Base-by-base conservation (phyloP, 2,797 vertebrate species). In the Acipenser transmontanus region DNA sequence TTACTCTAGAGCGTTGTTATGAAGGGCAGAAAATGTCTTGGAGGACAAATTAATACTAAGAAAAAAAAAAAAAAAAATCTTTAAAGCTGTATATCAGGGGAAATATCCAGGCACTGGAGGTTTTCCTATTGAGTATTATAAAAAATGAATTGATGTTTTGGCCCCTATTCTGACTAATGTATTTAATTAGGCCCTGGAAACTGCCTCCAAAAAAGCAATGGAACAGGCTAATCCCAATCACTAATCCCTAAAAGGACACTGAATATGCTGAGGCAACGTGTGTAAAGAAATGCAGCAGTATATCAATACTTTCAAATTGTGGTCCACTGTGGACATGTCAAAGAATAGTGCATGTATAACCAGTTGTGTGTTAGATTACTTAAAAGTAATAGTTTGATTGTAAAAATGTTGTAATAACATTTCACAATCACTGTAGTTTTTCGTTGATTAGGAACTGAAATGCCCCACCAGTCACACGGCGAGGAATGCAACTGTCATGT, bases 41-140 rank as follows among this genome's bases (percentile, higher is more conserved):
- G 54, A 57, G 54, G 54, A 57, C 54, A 57, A 57, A 57, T 57
- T 57, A 57, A 57, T 57, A 57, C 54, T 57, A 57, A 13, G 12
- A 4, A n/a, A 57, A 13, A n/a, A 57, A 13, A n/a, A 13, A 13
- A 12, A 14, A 52, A 7, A 52, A 52, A 57, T 12, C 54, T n/a
- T 57, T 57, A 57, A 57, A 57, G 54, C 54, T 57, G 14, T 57
- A 13, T 57, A 57, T 57, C 54, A 57, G 14, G 54, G 54, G 54
- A 57, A 34, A 57, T 57, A 11, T 13, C n/a, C 54, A 57, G 54
- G 54, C 54, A 57, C 7, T 57, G 54, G 9, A 12, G 7, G 9
- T 57, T 57, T 57, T 57, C 14, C 54, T n/a, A n/a, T 57, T 11
- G n/a, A 57, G 54, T n/a, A 57, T 7, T 13, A 57, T 57, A 57